These are phyloP conservation scores for Picathartes gymnocephalus DNA, from an alignment of 2,113 vertebrate species.

Conservation along the genomic window DNA sequence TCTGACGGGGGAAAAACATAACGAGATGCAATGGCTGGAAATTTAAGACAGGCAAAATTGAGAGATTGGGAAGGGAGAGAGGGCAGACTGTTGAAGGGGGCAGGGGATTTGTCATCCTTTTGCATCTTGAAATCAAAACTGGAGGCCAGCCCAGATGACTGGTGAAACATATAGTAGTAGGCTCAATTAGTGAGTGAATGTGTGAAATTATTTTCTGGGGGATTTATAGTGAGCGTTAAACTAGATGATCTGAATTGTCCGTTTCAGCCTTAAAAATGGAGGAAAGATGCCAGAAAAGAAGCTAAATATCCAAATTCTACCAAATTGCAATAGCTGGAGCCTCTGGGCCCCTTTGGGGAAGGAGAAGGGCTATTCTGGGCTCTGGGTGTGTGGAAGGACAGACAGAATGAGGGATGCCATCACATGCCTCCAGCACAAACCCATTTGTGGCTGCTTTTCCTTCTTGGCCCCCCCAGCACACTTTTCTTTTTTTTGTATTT, in stretches of 20 bases:
- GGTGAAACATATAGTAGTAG: constrained; percentile 21
- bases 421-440: background rate
- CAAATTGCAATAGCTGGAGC: background rate
- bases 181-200: constrained; percentile 23
- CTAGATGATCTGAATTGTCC: constrained; percentile 26
- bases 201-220: constrained; percentile 45
- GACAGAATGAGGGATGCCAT: background rate
- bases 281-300: constrained; percentile 6
- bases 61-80: background rate
- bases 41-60: background rate
- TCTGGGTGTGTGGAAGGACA: background rate
- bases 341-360: background rate
- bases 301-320: background rate
- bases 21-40: background rate
- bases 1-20: background rate
- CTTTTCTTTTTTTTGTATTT: background rate
- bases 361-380: background rate
- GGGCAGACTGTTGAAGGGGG: constrained; percentile 25
- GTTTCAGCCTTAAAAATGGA: constrained; percentile 3
- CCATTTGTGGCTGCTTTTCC: constrained; percentile 29
- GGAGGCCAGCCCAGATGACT: constrained; percentile 52
- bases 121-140: constrained; percentile 39
- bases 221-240: constrained; percentile 15
- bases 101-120: constrained; percentile 26
- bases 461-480: background rate